Evolutionary conservation across 1,140 invertebrate genomes (phyloP), one percentile per base, ranked within the genome.

Genomic region (Bombus huntii): DNA sequence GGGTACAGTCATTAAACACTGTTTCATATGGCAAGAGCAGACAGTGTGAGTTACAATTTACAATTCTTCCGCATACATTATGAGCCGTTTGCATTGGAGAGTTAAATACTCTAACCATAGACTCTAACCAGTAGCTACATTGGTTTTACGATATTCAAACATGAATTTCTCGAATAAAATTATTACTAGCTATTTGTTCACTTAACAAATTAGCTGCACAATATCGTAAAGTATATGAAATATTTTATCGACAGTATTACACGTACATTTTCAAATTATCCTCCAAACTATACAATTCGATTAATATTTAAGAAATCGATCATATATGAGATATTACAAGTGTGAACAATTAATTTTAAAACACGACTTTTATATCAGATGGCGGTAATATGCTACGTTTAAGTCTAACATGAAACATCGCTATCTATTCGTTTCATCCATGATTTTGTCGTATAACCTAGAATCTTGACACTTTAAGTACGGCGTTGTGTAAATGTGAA

Each of bases 301-400:
- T 75, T 66, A 47, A 44, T 28, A 65, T 66, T 82, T 34, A 8
- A 25, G n/a, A 34, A 65, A 10, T 8, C 1, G 8, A 42, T 34
- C 8, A 76, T 13, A 44, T 0, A 6, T 34, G 5, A 18, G 22
- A n/a, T 57, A 39, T 59, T 59, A n/a, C 1, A 25, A 47, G 47
- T 9, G 15, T 3, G 15, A 22, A 22, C 37, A 65, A 34, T 37
- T 81, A 73, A 81, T 65, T 81, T 81, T 66, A 81, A 57, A 81
- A 73, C 28, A 25, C 13, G 13, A 53, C 42, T 53, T 37, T 81
- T 66, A 53, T 81, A 66, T 81, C 47, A 85, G 83, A 81, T 85
- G 83, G 83, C 83, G 70, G 83, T 85, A 85, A 74, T 74, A 85
- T 85, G 70, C 42, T 53, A 74, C 44, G 79, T 81, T 68, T 81